A percentile compares a stretch with the other conserved stretches of the same genome.
These are phyloP conservation scores for Xenentodon cancila DNA, from an alignment of 2,797 vertebrate genomes.

Conservation along the genomic window DNA sequence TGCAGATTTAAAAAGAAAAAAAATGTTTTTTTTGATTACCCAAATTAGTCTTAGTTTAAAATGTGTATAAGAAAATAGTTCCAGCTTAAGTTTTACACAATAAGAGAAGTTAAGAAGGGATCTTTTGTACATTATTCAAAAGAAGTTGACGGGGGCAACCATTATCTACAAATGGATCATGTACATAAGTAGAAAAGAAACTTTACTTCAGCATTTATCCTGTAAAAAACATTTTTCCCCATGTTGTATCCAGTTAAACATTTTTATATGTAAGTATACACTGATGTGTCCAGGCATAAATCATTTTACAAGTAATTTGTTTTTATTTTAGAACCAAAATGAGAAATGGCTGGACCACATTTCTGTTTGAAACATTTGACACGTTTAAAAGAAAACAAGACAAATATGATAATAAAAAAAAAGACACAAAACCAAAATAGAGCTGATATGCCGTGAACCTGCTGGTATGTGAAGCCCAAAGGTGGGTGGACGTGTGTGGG, in stretches of 20 bases:
- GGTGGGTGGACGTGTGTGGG: conserved; percentile 71
- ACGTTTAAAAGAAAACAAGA: conserved; percentile 64
- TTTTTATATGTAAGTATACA: conserved; percentile 72
- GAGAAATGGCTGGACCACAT: conserved; percentile 59
- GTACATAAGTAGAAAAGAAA: conserved; percentile 70
- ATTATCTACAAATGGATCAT: conserved; percentile 88
- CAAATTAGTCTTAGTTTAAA: too few relatives aligned
- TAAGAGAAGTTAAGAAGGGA: conserved; percentile 4
- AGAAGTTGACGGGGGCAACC: conserved; percentile 88
- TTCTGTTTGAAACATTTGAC: conserved; percentile 74
- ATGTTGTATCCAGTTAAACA: conserved; percentile 56
- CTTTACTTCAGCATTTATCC: conserved; percentile 72
- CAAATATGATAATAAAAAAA: conserved; percentile 60
- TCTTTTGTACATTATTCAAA: conserved; percentile 2
- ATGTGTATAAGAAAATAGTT: neutral
- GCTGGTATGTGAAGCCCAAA: conserved; percentile 79
- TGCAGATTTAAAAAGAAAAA: too few relatives aligned
- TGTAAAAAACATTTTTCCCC: conserved; percentile 47
- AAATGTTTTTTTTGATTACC: too few relatives aligned
- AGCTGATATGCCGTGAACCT: conserved; percentile 81
- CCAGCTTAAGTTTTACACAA: neutral
- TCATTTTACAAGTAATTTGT: conserved; percentile 87
- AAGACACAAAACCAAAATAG: conserved; percentile 67
- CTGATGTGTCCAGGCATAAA: conserved; percentile 83
- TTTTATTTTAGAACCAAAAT: conserved; percentile 76